These are phyloP conservation scores for Nemotelus pantherinus DNA, from an alignment of 2,888 invertebrate species.

Conservation along the genomic window DNA sequence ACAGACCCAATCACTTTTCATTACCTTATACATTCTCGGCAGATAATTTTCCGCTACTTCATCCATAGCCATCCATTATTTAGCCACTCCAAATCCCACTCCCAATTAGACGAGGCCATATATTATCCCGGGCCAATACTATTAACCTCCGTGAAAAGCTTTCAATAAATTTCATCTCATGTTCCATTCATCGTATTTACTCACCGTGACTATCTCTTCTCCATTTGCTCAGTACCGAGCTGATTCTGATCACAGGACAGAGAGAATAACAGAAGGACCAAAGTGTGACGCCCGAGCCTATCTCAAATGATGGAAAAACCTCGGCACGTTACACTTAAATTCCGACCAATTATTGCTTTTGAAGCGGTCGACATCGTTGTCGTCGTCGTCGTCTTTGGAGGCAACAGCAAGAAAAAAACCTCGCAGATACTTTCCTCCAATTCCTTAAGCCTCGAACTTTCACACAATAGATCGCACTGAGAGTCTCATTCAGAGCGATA, in stretches of 20 bases:
- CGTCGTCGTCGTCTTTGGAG: no score
- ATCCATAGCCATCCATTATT: not conserved
- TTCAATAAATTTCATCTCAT: slow-evolving; percentile 29
- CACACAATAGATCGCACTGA: no score
- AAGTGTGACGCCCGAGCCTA: no score
- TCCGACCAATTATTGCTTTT: slow-evolving; percentile 13
- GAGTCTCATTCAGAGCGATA: no score
- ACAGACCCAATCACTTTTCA: no score
- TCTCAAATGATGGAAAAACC: not conserved
- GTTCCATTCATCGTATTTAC: slow-evolving; percentile 25
- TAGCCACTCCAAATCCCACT: slow-evolving; percentile 13
- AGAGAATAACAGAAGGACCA: no score
- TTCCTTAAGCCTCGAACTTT: no score
- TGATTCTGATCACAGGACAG: no score
- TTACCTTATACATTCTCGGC: no score
- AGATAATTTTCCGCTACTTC: not conserved
- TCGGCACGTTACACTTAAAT: slow-evolving; percentile 14
- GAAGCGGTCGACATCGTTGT: not conserved
- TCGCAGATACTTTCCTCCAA: no score
- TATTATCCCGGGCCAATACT: slow-evolving; percentile 1
- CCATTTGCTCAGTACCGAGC: not conserved
- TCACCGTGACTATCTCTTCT: slow-evolving; percentile 18
- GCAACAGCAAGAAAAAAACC: no score
- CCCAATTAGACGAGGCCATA: slow-evolving; percentile 16
- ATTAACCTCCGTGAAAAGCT: slow-evolving; percentile 29